phyloP scores from a whole-genome alignment of 2,797 vertebrate species.

The Coluber constrictor region DNA sequence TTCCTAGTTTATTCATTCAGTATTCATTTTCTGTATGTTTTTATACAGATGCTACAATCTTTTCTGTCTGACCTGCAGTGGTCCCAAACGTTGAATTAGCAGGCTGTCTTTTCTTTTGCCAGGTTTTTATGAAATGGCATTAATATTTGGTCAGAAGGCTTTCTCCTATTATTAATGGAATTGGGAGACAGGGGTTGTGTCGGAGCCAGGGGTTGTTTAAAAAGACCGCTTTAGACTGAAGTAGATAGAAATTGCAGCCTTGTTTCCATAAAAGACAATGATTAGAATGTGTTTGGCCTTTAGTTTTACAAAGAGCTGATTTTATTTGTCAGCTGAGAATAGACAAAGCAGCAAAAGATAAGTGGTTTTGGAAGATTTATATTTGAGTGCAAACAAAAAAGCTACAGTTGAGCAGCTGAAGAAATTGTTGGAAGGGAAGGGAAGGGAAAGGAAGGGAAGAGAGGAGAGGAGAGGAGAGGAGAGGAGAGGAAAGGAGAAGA shows the following conservation, averaged over 20 bases:
- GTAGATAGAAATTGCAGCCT: constrained; percentile 48
- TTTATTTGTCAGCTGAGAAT: constrained; percentile 26
- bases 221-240: constrained; percentile 27
- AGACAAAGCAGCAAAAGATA: constrained; percentile 49
- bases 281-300: constrained; percentile 41
- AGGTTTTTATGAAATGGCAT: constrained; percentile 13
- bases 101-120: not conserved
- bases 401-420: not conserved
- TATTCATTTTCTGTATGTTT: not conserved
- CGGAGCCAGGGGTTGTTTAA: not conserved
- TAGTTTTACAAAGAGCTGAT: constrained; percentile 50
- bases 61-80: not conserved
- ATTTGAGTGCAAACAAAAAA: constrained; percentile 27
- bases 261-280: constrained; percentile 48
- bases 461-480: not conserved
- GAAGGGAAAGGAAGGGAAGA: not conserved
- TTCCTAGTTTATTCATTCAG: not conserved
- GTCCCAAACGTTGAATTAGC: not conserved
- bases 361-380: constrained; percentile 52
- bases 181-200: not conserved
- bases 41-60: not conserved
- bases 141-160: not conserved
- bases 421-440: not conserved
- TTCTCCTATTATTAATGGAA: not conserved
- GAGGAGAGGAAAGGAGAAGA: not conserved